Base-by-base conservation (phyloP, 2,797 vertebrate species). In the Hemibagrus guttatus region DNA sequence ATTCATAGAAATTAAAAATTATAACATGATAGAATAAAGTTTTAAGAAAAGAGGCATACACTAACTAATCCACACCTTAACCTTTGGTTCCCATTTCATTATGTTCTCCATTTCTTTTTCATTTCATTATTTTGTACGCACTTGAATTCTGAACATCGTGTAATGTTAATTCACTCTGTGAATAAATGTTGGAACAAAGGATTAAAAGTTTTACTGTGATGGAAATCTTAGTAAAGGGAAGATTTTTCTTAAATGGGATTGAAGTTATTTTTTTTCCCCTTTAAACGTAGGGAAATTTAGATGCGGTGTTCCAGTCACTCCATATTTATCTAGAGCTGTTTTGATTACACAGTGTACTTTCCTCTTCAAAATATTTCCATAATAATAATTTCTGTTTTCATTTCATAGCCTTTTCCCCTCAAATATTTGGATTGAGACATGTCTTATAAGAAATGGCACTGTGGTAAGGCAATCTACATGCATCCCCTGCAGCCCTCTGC, bases 391-490 rank as follows among this genome's bases (percentile, higher is more conserved):
- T 61, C 58, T 3, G 2, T 52, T 64, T 49, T 28, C 6, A 1
- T 31, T 66, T 56, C 3, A 28, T 31, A 9, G 14, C 1, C 12
- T 28, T 13, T 82, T 39, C 71, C 7, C 8, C 7, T 31, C 61
- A 66, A 82, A 54, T 28, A 28, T 82, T 54, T 31, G n/a, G 46
- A 82, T 82, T 68, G 61, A 82, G 81, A 82, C 63, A 54, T 54
- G 81, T 82, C 49, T 66, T 54, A 85, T 85, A 49, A 66, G 72
- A 66, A 26, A 85, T 63, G 21, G 31, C 31, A 85, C 42, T 66
- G 74, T 21, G 39, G 46, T 85, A 49, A 81, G 66, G 79, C 49
- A 79, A 84, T 84, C 61, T 75, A 26, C 58, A 72, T 83, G 81
- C 63, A 61, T 35, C 49, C 42, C 75, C 49, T 61, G 61, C 46